These are phyloP conservation scores for Dissostichus mawsoni DNA, from an alignment of 2,113 vertebrate species.

Conservation along the genomic window DNA sequence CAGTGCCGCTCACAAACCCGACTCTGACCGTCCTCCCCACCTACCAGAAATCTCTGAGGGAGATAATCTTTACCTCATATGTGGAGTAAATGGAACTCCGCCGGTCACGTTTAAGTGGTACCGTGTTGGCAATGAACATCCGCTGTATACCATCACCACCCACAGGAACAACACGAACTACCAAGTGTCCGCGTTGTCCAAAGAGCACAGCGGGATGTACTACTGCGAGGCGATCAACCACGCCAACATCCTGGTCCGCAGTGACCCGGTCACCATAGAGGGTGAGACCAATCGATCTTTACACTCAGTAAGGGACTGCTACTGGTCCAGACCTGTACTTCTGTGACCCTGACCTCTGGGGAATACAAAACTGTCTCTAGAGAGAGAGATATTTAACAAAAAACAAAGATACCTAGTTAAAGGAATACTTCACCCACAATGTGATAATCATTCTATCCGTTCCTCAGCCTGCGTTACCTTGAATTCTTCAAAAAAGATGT, in stretches of 20 bases:
- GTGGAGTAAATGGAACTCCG: conserved; percentile 61
- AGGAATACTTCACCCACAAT: too few species aligned
- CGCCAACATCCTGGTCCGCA: conserved; percentile 40
- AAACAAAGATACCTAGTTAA: not conserved
- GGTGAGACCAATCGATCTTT: conserved; percentile 52
- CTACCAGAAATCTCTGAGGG: conserved; percentile 63
- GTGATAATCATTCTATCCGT: too few species aligned
- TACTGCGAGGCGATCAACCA: conserved; percentile 77
- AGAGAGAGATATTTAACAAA: not conserved
- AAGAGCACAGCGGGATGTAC: conserved; percentile 68
- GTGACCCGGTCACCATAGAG: conserved; percentile 37
- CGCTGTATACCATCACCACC: conserved; percentile 30
- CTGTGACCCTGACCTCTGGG: not conserved
- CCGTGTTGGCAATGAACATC: not conserved
- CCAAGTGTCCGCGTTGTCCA: not conserved
- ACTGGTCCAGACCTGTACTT: not conserved
- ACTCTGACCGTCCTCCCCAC: conserved; percentile 42
- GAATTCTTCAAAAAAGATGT: too few species aligned
- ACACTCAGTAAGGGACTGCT: not conserved
- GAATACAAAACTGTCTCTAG: not conserved
- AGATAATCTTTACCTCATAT: conserved; percentile 60
- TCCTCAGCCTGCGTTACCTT: too few species aligned
- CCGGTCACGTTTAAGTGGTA: conserved; percentile 81
- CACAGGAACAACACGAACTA: not conserved
- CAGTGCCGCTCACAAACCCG: conserved; percentile 69